Conservation (phyloP, 2,888 invertebrate genomes). For the Penaeus monodon region DNA sequence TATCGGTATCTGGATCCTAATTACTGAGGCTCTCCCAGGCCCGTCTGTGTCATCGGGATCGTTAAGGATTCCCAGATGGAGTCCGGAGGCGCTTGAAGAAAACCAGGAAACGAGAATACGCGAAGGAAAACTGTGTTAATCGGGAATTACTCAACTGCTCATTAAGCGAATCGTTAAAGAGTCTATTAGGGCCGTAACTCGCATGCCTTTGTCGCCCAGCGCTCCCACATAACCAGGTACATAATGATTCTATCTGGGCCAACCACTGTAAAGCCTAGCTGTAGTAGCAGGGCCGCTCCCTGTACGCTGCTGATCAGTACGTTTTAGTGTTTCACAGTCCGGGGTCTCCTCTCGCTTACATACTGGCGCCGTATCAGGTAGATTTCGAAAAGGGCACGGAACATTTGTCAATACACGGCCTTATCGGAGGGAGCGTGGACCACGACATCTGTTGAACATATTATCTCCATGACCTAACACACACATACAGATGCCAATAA, state of each 20-base stretch:
- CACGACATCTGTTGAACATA: too few species aligned
- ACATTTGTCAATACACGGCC: too few species aligned
- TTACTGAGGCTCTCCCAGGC: not conserved
- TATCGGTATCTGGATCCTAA: conserved; percentile 11
- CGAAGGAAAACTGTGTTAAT: conserved; percentile 28
- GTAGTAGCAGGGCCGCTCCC: not conserved
- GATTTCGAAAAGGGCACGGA: too few species aligned
- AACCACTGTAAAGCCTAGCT: not conserved
- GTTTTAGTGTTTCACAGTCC: too few species aligned
- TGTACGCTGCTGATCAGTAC: too few species aligned
- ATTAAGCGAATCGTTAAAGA: conserved; percentile 28
- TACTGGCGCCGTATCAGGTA: too few species aligned
- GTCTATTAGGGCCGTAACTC: conserved; percentile 42
- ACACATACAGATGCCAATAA: too few species aligned
- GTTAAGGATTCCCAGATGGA: too few species aligned
- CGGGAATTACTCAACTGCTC: conserved; percentile 26
- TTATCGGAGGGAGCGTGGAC: too few species aligned
- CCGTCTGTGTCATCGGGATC: not conserved
- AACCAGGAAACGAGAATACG: not conserved
- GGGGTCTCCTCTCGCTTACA: too few species aligned
- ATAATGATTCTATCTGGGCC: not conserved
- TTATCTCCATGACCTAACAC: too few species aligned
- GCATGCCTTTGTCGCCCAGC: conserved; percentile 29
- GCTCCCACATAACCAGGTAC: conserved; percentile 31
- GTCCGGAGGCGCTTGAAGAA: conserved; percentile 4